Evolutionary conservation across 2,888 invertebrate genomes (phyloP), one percentile per base, ranked within the genome.

Genomic region (Plebejus melissa): DNA sequence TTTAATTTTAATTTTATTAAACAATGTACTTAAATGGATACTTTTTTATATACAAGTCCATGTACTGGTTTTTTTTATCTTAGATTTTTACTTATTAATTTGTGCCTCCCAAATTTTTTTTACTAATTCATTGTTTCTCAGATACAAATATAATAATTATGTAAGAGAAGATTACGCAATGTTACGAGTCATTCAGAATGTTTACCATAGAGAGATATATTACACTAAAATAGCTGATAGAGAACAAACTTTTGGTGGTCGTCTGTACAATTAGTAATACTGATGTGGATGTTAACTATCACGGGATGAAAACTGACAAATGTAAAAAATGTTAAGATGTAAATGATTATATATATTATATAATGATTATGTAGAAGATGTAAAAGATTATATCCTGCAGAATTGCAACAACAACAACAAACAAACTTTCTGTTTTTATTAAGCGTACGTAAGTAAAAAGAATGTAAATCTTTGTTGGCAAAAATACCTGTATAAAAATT

Each of bases 171-270:
- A 36, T 32, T 65, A 65, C 1, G 32, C 65, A 65, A 65, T 36
- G 65, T 65, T 65, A 65, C 32, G 32, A 36, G 13, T 65, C 32
- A 65, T 28, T 65, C 13, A 65, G 28, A 65, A 65, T 65, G 16
- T 65, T 65, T 65, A 65, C 65, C 32, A 65, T 65, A 32, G 32
- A 36, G 65, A 32, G 65, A 65, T 65, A 7, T 65, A 65, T 32
- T 65, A 36, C 65, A 65, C 32, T 32, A 65, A 60, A 60, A 11
- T 65, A 65, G 65, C 36, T 65, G 13, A 65, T 65, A 36, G 65
- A 32, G 13, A 36, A 65, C 65, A 65, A 65, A 16, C 4, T 16
- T 36, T 36, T 36, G 5, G 60, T 65, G 11, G 32, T 60, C 32
- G 16, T 16, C 65, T 65, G 32, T 65, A 32, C 32, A 36, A 22